Evolutionary conservation across 2,888 invertebrate species (phyloP).

Genomic region (Trissolcus japonicus): DNA sequence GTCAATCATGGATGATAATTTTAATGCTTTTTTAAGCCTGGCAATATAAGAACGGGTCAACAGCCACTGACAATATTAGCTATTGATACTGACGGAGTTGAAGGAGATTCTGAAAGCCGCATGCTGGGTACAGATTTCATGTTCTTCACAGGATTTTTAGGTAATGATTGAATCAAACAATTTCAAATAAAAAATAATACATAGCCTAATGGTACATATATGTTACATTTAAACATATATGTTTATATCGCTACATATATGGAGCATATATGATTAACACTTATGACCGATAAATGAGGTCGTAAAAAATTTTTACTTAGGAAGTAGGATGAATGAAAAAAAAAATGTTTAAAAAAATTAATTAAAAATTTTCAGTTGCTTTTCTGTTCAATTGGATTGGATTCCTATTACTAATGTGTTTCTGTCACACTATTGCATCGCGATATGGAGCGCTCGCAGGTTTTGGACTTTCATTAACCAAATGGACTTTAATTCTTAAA

Average conservation of each 20-base stretch:
- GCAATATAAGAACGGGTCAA: slow-evolving; percentile 74
- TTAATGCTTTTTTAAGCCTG: slow-evolving; percentile 62
- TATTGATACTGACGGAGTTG: slow-evolving; percentile 85
- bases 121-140: slow-evolving; percentile 94
- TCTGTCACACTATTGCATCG: slow-evolving; percentile 95
- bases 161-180: slow-evolving; percentile 75
- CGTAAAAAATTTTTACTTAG: too few species aligned
- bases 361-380: slow-evolving; percentile 82
- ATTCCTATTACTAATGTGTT: slow-evolving; percentile 92
- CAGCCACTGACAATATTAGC: slow-evolving; percentile 85
- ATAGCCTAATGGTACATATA: too few species aligned
- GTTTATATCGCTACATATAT: too few species aligned
- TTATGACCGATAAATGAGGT: too few species aligned
- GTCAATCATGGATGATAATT: background rate
- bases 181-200: too few species aligned
- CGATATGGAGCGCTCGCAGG: slow-evolving; percentile 95
- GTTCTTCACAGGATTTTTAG: slow-evolving; percentile 94
- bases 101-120: slow-evolving; percentile 84
- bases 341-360: slow-evolving; percentile 4
- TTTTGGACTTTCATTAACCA: slow-evolving; percentile 93
- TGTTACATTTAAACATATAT: too few species aligned
- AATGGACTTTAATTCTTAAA: slow-evolving; percentile 96
- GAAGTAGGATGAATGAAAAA: too few species aligned
- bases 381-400: slow-evolving; percentile 98
- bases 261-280: too few species aligned